These are phyloP conservation scores for Galbula dea DNA, from an alignment of 2,113 vertebrate genomes.

Conservation along the genomic window DNA sequence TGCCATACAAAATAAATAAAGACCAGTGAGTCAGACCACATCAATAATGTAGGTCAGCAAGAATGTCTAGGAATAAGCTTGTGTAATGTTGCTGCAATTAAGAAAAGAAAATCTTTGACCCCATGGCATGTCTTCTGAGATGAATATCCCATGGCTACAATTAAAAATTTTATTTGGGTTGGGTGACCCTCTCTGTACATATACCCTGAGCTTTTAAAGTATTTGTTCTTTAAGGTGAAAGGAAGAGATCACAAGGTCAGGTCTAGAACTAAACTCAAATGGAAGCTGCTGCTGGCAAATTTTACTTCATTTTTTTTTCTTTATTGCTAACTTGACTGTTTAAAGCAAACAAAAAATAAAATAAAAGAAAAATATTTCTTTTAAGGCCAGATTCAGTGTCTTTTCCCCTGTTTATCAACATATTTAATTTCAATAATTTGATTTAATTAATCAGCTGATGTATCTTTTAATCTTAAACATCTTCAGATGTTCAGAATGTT, in stretches of 20 bases:
- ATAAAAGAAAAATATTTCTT: background rate
- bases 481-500: background rate
- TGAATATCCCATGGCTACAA: slow-evolving; percentile 42
- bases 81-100: background rate
- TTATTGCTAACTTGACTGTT: background rate
- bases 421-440: background rate
- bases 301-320: background rate
- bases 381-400: background rate
- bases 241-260: background rate
- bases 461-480: background rate
- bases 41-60: slow-evolving; percentile 1
- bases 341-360: background rate
- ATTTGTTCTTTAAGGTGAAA: slow-evolving; percentile 8
- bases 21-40: background rate
- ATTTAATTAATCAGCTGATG: background rate
- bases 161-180: slow-evolving; percentile 24
- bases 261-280: background rate
- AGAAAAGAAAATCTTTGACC: slow-evolving; percentile 25
- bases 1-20: slow-evolving; percentile 14
- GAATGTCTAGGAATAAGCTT: background rate
- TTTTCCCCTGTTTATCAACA: background rate
- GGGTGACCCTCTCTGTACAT: background rate
- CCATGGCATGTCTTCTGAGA: background rate
- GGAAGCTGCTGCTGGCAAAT: background rate
- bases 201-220: background rate